Percentiles rank a stretch among this genome's conserved stretches.
These are phyloP conservation scores for Anastatus disparis DNA, from an alignment of 1,140 invertebrate species.

Conservation along the genomic window DNA sequence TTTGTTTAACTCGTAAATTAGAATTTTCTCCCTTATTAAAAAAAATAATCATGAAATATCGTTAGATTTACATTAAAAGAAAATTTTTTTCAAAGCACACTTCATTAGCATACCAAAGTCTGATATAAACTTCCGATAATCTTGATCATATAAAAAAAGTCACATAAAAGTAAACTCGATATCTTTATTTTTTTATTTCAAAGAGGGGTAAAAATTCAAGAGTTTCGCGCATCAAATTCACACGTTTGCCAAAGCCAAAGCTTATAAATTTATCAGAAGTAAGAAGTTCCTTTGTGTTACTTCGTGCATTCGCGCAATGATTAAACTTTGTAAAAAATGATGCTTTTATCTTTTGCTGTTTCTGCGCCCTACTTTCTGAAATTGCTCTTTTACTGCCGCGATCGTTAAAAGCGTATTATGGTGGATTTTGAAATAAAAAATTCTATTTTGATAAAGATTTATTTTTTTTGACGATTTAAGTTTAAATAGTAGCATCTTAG, in stretches of 20 bases:
- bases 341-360: slow-evolving; percentile 23
- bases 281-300: background rate
- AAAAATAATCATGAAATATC: too few species aligned
- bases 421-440: slow-evolving; percentile 9
- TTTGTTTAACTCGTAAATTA: too few species aligned
- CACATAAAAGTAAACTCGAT: background rate
- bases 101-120: too few species aligned
- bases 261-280: slow-evolving; percentile 3
- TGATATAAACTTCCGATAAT: too few species aligned
- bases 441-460: slow-evolving; percentile 10
- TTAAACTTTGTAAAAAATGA: slow-evolving; percentile 31
- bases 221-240: background rate
- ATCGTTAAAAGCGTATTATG: slow-evolving; percentile 10
- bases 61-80: too few species aligned
- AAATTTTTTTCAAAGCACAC: too few species aligned
- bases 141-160: too few species aligned
- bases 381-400: slow-evolving; percentile 12
- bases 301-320: slow-evolving; percentile 20
- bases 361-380: slow-evolving; percentile 14
- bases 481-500: too few species aligned
- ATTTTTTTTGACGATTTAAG: background rate
- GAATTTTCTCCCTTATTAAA: too few species aligned
- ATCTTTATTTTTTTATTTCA: background rate
- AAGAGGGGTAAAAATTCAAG: too few species aligned
- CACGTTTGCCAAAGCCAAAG: background rate